Conservation (phyloP, 2,888 invertebrate species). For the Muscina levida region DNA sequence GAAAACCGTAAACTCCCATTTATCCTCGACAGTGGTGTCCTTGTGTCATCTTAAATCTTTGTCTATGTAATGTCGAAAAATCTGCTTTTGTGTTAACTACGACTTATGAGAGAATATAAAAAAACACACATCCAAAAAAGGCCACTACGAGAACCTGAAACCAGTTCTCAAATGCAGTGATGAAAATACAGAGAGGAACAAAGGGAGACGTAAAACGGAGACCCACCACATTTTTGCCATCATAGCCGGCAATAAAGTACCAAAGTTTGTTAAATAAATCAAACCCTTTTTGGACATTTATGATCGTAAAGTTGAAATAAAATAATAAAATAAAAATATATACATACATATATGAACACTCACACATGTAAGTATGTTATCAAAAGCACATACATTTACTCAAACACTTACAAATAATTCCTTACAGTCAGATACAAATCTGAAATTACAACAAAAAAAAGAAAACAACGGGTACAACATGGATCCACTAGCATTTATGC, state of each 20-base stretch:
- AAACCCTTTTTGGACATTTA: constrained; percentile 80
- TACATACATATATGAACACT: constrained; percentile 20
- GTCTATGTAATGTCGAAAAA: constrained; percentile 65
- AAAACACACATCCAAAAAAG: background rate
- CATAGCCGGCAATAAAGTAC: constrained; percentile 68
- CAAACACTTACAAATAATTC: background rate
- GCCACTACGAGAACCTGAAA: constrained; percentile 8
- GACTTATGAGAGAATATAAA: constrained; percentile 58
- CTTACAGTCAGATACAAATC: background rate
- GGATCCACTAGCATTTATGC: too few species aligned
- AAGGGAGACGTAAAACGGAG: constrained; percentile 54
- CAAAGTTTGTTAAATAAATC: constrained; percentile 78
- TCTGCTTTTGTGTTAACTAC: constrained; percentile 65
- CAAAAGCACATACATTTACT: background rate
- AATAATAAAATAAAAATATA: constrained; percentile 72
- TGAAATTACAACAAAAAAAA: constrained; percentile 37
- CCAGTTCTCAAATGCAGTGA: background rate
- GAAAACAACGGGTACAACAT: constrained; percentile 64
- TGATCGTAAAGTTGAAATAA: constrained; percentile 79
- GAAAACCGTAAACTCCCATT: constrained; percentile 66
- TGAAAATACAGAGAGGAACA: background rate
- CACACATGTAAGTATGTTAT: background rate
- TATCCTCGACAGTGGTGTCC: constrained; percentile 66
- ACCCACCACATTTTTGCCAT: constrained; percentile 67
- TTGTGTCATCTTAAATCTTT: constrained; percentile 69